Evolutionary conservation across 2,113 vertebrate genomes (phyloP), one percentile per base, ranked within the genome.

Genomic region (Sturnira hondurensis): DNA sequence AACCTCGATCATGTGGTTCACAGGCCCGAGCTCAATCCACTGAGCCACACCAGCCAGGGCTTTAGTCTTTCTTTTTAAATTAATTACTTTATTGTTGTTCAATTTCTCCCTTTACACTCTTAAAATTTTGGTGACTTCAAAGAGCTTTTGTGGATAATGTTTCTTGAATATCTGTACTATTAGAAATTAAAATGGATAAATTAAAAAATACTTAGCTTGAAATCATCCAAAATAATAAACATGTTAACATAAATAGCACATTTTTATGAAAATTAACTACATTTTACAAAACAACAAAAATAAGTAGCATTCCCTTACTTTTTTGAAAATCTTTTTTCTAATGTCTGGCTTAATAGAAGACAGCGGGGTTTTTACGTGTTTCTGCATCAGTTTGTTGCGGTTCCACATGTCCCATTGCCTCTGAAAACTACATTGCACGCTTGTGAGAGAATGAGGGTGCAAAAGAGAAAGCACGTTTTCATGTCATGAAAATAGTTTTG

Each of bases 151-250:
- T 77, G 50, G 19, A 56, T 80, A 56, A 78, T 68, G 20, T 58
- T 6, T 93, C 47, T 86, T 93, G 33, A 94, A 61, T 89, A 88
- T 81, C 89, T 88, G 43, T 45, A 22, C 15, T 90, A 41, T 96
- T 77, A 58, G n/a, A 89, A 94, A 80, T 81, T 19, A n/a, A 80
- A 94, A 87, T 0, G 1, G 52, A 36, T 67, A 86, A 74, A 52
- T 3, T 3, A 93, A 82, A 83, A 78, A 86, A 83, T 81, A 58
- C 61, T 86, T 86, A 61, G 54, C 78, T 83, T 93, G 33, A 58
- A 81, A 84, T 83, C 12, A 91, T 85, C 33, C 73, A 89, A 84
- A 92, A 93, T 89, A 93, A 95, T 89, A 80, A 80, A 85, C 45
- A 63, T 50, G 20, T 73, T 94, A 93, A 81, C n/a, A 80, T 58